phyloP scores from a whole-genome alignment of 2,797 vertebrate species.

The Xiphophorus birchmanni region DNA sequence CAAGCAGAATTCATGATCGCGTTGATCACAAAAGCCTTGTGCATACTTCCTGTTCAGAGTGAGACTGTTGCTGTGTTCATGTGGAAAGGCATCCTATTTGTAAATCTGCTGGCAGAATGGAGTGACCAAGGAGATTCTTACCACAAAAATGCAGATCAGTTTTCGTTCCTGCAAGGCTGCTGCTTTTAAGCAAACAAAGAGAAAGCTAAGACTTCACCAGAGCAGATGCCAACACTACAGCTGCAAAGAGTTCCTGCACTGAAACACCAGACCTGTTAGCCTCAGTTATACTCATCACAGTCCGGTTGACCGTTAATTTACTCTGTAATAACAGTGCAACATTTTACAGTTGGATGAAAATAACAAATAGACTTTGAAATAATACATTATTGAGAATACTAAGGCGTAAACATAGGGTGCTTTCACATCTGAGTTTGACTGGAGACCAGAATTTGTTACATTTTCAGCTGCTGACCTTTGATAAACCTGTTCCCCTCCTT shows the following conservation, averaged over 20 bases:
- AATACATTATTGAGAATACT: not conserved
- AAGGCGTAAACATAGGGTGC: not conserved
- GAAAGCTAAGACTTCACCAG: not conserved
- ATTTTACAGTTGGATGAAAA: not conserved
- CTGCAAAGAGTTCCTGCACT: not conserved
- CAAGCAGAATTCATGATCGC: not conserved
- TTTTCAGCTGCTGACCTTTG: no score
- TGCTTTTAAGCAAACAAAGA: not conserved
- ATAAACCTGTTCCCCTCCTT: no score
- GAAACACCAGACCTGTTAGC: not conserved
- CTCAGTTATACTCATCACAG: not conserved
- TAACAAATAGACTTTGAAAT: not conserved
- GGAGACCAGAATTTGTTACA: not conserved
- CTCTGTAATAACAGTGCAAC: not conserved
- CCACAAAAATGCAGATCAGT: not conserved
- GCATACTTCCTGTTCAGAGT: not conserved
- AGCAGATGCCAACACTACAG: not conserved
- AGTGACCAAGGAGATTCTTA: not conserved
- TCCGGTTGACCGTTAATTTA: not conserved
- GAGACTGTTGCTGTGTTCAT: not conserved
- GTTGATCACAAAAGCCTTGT: not conserved
- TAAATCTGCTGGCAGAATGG: not conserved
- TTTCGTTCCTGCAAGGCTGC: not conserved
- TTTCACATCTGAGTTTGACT: not conserved
- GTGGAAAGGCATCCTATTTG: slow-evolving; percentile 3